Conservation (phyloP, 2,888 invertebrate genomes). For the Acanthosoma haemorrhoidale region DNA sequence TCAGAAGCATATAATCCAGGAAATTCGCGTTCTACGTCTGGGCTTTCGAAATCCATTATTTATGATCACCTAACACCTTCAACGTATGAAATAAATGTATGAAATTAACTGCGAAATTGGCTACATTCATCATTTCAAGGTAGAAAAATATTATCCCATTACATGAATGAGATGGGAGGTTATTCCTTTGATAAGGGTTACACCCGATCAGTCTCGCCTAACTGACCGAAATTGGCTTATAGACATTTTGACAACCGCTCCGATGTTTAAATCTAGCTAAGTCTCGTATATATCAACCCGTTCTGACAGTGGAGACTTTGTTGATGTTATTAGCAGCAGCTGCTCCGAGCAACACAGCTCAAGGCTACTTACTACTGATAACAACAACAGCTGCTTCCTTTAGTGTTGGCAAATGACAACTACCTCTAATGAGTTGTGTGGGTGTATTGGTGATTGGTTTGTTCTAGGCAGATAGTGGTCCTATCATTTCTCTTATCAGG, state of each 20-base stretch:
- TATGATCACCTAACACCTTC: not conserved
- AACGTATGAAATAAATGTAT: not conserved
- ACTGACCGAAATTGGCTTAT: too few relatives aligned
- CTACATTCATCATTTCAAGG: not conserved
- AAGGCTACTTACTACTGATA: constrained; percentile 7
- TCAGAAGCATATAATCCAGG: constrained; percentile 82
- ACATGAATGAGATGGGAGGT: constrained; percentile 1
- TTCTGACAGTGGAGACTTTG: too few relatives aligned
- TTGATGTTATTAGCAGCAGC: too few relatives aligned
- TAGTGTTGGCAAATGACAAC: not conserved
- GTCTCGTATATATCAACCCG: too few relatives aligned
- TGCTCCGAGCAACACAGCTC: not conserved
- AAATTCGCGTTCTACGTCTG: constrained; percentile 85
- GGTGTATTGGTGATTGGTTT: not conserved
- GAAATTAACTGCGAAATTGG: not conserved
- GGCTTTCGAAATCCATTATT: constrained; percentile 76
- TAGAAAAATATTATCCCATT: not conserved
- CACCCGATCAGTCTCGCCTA: too few relatives aligned
- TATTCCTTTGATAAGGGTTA: not conserved
- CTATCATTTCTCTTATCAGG: not conserved
- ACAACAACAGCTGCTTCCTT: constrained; percentile 2
- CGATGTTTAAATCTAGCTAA: too few relatives aligned
- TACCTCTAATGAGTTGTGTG: constrained; percentile 9
- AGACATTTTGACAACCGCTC: too few relatives aligned
- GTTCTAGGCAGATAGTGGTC: not conserved